A percentile compares a stretch with the other conserved stretches of the same genome.
These are phyloP conservation scores for Eupeodes corollae DNA, from an alignment of 1,140 invertebrate genomes.

Conservation along the genomic window DNA sequence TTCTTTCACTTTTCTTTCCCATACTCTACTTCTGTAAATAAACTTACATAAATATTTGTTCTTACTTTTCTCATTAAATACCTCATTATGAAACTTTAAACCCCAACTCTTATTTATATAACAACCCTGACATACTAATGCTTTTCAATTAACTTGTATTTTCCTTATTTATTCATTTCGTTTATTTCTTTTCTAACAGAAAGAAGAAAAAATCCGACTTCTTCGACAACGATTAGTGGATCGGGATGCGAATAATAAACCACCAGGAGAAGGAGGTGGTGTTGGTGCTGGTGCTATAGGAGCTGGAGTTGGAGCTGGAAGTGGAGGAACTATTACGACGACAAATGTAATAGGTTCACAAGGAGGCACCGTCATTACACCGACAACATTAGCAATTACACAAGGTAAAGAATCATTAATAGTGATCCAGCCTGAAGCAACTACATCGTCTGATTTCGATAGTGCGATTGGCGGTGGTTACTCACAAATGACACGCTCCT, in stretches of 20 bases:
- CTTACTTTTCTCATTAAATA: neutral
- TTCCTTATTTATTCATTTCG: neutral
- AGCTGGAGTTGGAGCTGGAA: slow-evolving; percentile 5
- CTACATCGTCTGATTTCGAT: slow-evolving; percentile 61
- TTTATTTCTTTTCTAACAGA: slow-evolving; percentile 45
- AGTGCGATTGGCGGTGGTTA: slow-evolving; percentile 55
- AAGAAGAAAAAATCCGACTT: slow-evolving; percentile 76
- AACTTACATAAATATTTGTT: too few relatives aligned
- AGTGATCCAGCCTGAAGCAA: slow-evolving; percentile 41
- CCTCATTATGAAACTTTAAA: too few relatives aligned
- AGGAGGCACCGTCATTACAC: slow-evolving; percentile 24
- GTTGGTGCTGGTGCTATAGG: slow-evolving; percentile 14
- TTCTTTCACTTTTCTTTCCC: too few relatives aligned
- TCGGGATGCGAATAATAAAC: slow-evolving; percentile 45
- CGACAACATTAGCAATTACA: slow-evolving; percentile 37
- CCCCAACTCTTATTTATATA: neutral
- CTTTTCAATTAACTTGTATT: neutral
- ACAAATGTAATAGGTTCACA: slow-evolving; percentile 5
- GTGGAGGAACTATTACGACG: slow-evolving; percentile 2
- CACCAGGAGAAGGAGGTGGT: slow-evolving; percentile 33
- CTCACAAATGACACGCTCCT: slow-evolving; percentile 50
- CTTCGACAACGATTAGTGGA: slow-evolving; percentile 69
- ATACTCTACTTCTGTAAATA: too few relatives aligned
- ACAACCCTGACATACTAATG: too few relatives aligned
- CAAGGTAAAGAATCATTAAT: slow-evolving; percentile 41